Evolutionary conservation across 2,888 invertebrate genomes (phyloP).

Genomic region (Operophtera brumata): DNA sequence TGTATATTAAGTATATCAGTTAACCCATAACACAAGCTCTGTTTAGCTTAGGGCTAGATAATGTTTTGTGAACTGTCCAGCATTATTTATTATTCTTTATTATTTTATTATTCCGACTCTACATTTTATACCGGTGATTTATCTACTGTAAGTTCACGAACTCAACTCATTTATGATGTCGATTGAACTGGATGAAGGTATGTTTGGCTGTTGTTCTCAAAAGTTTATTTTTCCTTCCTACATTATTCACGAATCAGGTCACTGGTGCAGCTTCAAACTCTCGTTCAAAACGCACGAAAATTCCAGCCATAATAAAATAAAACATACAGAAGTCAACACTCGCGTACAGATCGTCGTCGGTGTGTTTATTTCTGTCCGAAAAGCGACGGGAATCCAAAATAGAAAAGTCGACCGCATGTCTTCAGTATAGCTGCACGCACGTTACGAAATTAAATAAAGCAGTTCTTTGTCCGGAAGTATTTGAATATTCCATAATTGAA

Average conservation of each 20-base stretch:
- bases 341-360: conserved; percentile 54
- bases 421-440: conserved; percentile 62
- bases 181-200: too few species aligned
- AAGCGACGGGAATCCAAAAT: conserved; percentile 68
- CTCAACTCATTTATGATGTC: too few species aligned
- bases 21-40: too few species aligned
- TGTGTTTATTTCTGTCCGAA: conserved; percentile 72
- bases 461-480: conserved; percentile 7
- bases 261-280: conserved; percentile 21
- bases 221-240: conserved; percentile 5
- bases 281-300: conserved; percentile 21
- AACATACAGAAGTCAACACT: conserved; percentile 49
- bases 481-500: background rate
- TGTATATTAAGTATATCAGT: too few species aligned
- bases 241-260: conserved; percentile 18
- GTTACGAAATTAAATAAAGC: conserved; percentile 34
- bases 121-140: too few species aligned
- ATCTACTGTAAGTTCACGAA: too few species aligned
- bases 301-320: conserved; percentile 43
- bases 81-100: too few species aligned
- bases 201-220: background rate
- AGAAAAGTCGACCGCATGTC: conserved; percentile 74
- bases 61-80: too few species aligned
- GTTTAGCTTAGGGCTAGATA: too few species aligned
- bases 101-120: too few species aligned